These are phyloP conservation scores for Strongylocentrotus purpuratus DNA, from an alignment of 35 echinoderm and acorn worm genomes.

Conservation along the genomic window DNA sequence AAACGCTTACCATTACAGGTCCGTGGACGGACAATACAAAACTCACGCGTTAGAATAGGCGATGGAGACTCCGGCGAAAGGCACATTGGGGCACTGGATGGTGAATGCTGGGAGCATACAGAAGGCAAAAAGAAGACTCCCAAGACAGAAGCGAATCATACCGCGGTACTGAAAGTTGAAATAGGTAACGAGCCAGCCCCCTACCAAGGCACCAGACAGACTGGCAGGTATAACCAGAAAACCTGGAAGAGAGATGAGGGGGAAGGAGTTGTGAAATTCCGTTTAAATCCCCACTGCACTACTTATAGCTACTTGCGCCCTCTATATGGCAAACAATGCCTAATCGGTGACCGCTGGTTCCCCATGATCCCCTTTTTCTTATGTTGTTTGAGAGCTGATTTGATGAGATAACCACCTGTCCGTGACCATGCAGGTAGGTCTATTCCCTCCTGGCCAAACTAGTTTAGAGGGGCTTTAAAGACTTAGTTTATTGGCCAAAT, in stretches of 20 bases:
- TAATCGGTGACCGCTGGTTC: no score
- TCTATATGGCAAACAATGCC: no score
- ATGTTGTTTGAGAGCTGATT: no score
- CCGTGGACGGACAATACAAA: not conserved
- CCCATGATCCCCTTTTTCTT: no score
- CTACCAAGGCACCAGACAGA: constrained; percentile 72
- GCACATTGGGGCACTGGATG: constrained; percentile 72
- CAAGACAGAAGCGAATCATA: constrained; percentile 92
- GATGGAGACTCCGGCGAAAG: constrained; percentile 86
- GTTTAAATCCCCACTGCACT: no score
- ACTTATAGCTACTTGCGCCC: no score
- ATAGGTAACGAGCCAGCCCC: constrained; percentile 85
- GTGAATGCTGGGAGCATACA: constrained; percentile 75
- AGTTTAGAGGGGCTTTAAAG: no score
- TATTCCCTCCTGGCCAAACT: no score
- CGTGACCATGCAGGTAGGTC: no score
- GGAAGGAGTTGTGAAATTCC: not conserved
- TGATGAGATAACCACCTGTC: no score
- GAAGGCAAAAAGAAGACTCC: constrained; percentile 70
- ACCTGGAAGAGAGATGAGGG: constrained; percentile 44
- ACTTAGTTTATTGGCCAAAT: not conserved
- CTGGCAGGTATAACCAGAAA: constrained; percentile 85
- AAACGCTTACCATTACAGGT: no score
- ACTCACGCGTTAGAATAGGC: constrained; percentile 83
- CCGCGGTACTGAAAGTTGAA: constrained; percentile 85